phyloP scores from a whole-genome alignment of 2,888 invertebrate species.

The Pseudococcus viburni region DNA sequence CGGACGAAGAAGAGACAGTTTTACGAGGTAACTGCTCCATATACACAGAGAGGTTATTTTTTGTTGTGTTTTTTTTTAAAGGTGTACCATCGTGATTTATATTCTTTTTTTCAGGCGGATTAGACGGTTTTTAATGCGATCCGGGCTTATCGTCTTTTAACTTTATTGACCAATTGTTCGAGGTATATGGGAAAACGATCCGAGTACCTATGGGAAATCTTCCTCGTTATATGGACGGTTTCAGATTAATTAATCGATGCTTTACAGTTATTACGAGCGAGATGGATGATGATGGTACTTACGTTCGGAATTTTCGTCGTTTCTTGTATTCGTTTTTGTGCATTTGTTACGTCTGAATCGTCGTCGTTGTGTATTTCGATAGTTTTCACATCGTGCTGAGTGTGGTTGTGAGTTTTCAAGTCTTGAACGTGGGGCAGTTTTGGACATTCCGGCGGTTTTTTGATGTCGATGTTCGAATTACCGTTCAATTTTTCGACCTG shows the following conservation, averaged over 20 bases:
- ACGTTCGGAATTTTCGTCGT: constrained; percentile 50
- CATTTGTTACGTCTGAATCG: constrained; percentile 40
- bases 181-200: not conserved
- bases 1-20: constrained; percentile 39
- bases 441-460: constrained; percentile 22
- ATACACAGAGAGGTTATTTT: not conserved
- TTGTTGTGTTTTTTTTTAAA: not conserved
- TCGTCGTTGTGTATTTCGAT: constrained; percentile 14
- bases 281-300: not conserved
- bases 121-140: not conserved
- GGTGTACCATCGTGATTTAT: constrained; percentile 6
- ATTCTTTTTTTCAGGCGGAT: not conserved
- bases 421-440: constrained; percentile 24
- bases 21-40: constrained; percentile 44
- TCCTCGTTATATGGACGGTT: not conserved
- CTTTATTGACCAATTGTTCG: not conserved
- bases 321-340: constrained; percentile 46
- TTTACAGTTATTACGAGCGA: too few relatives aligned
- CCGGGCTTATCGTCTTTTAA: not conserved
- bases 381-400: not conserved
- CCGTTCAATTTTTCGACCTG: constrained; percentile 61
- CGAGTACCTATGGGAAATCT: not conserved
- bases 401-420: not conserved
- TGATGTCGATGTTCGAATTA: constrained; percentile 27
- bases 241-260: too few relatives aligned